Conservation (phyloP, 2,888 invertebrate genomes). For the Lasioglossum leucozonium region DNA sequence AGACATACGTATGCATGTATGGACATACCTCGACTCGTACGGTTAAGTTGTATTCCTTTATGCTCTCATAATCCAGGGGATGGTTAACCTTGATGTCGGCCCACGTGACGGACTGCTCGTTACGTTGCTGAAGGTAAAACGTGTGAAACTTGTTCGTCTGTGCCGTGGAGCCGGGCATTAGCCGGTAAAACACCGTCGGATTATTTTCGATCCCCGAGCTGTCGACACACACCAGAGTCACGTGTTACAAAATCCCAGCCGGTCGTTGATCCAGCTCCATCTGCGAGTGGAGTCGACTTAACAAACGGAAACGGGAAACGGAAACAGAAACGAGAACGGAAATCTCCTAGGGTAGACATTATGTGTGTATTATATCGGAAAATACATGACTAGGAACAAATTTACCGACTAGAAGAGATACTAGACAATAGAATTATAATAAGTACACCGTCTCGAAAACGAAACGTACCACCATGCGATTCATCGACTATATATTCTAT, state of each 20-base stretch:
- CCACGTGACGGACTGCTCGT: constrained; percentile 97
- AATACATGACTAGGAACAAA: constrained; percentile 43
- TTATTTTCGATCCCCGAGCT: constrained; percentile 98
- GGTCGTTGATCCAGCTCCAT: constrained; percentile 24
- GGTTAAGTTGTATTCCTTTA: constrained; percentile 97
- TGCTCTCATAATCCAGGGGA: constrained; percentile 96
- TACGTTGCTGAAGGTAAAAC: constrained; percentile 97
- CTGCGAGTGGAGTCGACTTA: constrained; percentile 62
- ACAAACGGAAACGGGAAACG: constrained; percentile 78
- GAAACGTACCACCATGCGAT: constrained; percentile 74
- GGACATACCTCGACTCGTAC: constrained; percentile 97
- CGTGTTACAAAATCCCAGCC: constrained; percentile 58
- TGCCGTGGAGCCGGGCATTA: constrained; percentile 98
- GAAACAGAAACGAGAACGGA: constrained; percentile 82
- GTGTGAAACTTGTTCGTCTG: constrained; percentile 98
- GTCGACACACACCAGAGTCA: constrained; percentile 80
- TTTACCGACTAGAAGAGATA: constrained; percentile 51
- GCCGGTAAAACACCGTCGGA: constrained; percentile 97
- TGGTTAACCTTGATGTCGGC: constrained; percentile 98
- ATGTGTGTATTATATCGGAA: constrained; percentile 52
- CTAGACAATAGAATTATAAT: neutral
- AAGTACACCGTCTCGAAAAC: constrained; percentile 64
- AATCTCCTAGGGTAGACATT: constrained; percentile 71
- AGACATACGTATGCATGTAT: constrained; percentile 77
- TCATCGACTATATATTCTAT: constrained; percentile 22